Evolutionary conservation across 1,140 invertebrate species (phyloP), one percentile per base, ranked within the genome.

Genomic region (Caenorhabditis brenneri): DNA sequence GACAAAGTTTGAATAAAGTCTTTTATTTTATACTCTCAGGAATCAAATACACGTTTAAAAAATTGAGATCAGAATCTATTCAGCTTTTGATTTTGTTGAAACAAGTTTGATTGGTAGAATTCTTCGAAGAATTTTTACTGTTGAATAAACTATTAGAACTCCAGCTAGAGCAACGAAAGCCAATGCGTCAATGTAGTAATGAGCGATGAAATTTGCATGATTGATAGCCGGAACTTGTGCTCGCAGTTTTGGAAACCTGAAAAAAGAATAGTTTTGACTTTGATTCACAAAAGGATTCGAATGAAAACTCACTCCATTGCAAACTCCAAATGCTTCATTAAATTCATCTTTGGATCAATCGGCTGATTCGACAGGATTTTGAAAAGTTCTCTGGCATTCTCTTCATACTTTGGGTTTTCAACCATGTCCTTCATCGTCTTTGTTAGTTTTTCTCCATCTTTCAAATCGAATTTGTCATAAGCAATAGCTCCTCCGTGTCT

Each of bases 401-500:
- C 42, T 15, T 27, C 27, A 51, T 83, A 65, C 16, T 65, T 65
- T 36, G 58, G 58, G 36, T 65, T 65, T 16, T 2, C n/a, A 49
- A 31, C 9, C 36, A 83, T 48, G 1, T 46, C 65, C 19, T 39
- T 78, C 24, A 83, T 51, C 7, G 82, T 49, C 16, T 49, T n/a
- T 24, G 31, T 19, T 15, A 83, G 46, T 19, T 31, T 49, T 19
- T 78, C 46, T 16, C 33, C 55, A 1, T 83, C 19, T 31, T 16
- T 10, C 19, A 83, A 42, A 29, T 79, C 74, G 10, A 55, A 74
- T 48, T 83, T 83, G 15, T 83, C 51, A 16, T 74, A 42, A 2
- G 65, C 12, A 31, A 58, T 27, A 7, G 65, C 69, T 55, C 69
- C 78, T 24, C 85, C 85, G 58, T 86, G 83, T 49, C 87, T 82